Percentiles rank a stretch among this genome's conserved stretches.
Evolutionary conservation across 2,888 invertebrate species (phyloP).

Genomic region (Cheilosia grossa): DNA sequence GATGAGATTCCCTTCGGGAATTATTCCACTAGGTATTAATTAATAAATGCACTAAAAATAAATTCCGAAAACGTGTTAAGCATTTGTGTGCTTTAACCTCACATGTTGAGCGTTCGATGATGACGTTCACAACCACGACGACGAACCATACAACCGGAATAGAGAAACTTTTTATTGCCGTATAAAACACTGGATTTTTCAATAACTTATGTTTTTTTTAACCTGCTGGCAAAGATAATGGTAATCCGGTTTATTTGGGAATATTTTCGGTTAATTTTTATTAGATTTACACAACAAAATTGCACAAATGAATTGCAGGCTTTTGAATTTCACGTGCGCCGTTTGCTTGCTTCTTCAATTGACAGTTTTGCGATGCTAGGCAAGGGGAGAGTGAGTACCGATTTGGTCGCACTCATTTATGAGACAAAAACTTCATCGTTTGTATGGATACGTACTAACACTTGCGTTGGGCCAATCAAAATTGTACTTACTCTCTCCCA

Average conservation of each 20-base stretch:
- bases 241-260: conserved; percentile 14
- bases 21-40: conserved; percentile 14
- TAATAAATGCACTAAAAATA: conserved; percentile 49
- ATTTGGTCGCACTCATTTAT: conserved; percentile 11
- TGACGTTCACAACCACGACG: conserved; percentile 59
- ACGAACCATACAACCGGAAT: conserved; percentile 51
- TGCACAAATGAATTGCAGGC: conserved; percentile 45
- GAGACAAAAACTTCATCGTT: neutral
- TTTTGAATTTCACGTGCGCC: conserved; percentile 60
- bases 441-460: conserved; percentile 7
- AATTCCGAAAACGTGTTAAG: conserved; percentile 69
- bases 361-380: conserved; percentile 29
- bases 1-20: neutral
- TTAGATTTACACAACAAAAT: conserved; percentile 42
- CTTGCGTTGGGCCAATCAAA: conserved; percentile 36
- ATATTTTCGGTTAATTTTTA: conserved; percentile 51
- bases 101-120: conserved; percentile 79
- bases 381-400: conserved; percentile 26
- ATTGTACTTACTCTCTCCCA: conserved; percentile 33
- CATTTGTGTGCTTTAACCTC: conserved; percentile 80
- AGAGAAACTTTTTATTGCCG: conserved; percentile 39
- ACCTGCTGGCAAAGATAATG: neutral
- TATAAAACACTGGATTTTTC: conserved; percentile 35
- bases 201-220: neutral
- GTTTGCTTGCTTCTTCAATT: conserved; percentile 38